Conservation (phyloP, 2,888 invertebrate species). For the Laothoe populi region DNA sequence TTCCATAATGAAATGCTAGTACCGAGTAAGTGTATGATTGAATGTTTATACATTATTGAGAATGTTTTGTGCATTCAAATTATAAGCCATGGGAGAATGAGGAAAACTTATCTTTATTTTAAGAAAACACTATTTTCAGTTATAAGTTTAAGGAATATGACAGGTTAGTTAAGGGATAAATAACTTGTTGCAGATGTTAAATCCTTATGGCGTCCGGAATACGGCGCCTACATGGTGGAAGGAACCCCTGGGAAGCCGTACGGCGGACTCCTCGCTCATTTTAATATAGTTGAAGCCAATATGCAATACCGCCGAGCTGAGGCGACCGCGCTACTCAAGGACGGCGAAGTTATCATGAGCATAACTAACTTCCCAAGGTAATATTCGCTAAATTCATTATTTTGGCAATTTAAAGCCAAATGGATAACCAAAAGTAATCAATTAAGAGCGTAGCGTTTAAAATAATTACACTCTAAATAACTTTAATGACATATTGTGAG, state of each 20-base stretch:
- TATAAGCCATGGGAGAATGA: too few species aligned
- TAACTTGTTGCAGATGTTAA: conserved; percentile 86
- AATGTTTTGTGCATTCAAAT: too few species aligned
- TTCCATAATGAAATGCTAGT: too few species aligned
- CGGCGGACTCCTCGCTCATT: conserved; percentile 97
- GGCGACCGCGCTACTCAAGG: conserved; percentile 89
- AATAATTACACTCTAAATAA: not conserved
- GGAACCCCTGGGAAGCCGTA: conserved; percentile 99
- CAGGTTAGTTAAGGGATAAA: not conserved
- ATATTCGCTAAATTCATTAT: not conserved
- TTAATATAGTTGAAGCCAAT: conserved; percentile 99
- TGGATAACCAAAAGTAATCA: not conserved
- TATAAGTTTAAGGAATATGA: too few species aligned
- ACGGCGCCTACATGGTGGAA: conserved; percentile 99
- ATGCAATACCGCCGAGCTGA: conserved; percentile 96
- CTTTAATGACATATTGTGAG: not conserved
- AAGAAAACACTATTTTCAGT: too few species aligned
- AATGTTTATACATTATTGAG: too few species aligned
- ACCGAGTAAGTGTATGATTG: too few species aligned
- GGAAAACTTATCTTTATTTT: too few species aligned
- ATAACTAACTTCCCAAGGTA: conserved; percentile 97
- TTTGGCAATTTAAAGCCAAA: not conserved
- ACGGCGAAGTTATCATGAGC: conserved; percentile 94
- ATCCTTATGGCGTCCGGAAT: conserved; percentile 98
- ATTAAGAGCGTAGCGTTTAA: not conserved